Evolutionary conservation across 2,888 invertebrate species (phyloP), one percentile per base, ranked within the genome.

Genomic region (Oligia strigilis): DNA sequence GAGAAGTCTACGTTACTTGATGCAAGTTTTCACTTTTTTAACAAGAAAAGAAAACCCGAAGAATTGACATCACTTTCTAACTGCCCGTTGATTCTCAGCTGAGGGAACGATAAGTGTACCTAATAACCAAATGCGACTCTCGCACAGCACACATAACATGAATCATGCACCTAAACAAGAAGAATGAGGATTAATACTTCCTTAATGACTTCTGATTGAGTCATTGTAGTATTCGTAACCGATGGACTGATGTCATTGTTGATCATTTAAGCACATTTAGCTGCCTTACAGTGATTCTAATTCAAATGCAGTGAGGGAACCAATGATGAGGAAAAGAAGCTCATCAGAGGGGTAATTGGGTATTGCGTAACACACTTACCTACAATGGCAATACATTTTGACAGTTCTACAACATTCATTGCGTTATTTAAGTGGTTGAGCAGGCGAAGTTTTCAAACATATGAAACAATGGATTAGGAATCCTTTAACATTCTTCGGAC

Each of bases 211-310:
- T 71, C 65, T 66, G 83, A 73, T 80, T 81, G 66, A 84, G 84
- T 84, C 84, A 87, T 84, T 80, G 71, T 67, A 40, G 71, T 58
- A 74, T 43, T 66, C 66, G 60, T 77, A 62, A 70, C 36, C 36
- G n/a, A 72, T 83, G 36, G 43, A 73, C 75, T 85, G 85, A 85
- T 87, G 72, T 87, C 85, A 87, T 80, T 83, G 72, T 87, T 36
- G 29, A 67, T 62, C 62, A 55, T 78, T 72, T 62, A 71, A 23
- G 58, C 36, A 36, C 49, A 82, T 83, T 81, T 46, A 71, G 84
- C 9, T 83, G 77, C 36, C 49, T 40, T 72, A 62, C 36, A 55
- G 19, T 55, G 55, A 60, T 77, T 77, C 49, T 60, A 43, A 40
- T 66, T 72, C 23, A 0, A 40, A 69, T 29, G 66, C 55, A 62